A percentile compares a stretch with the other conserved stretches of the same genome.
Evolutionary conservation across 2,113 vertebrate genomes (phyloP).

Genomic region (Harpagus bidentatus): DNA sequence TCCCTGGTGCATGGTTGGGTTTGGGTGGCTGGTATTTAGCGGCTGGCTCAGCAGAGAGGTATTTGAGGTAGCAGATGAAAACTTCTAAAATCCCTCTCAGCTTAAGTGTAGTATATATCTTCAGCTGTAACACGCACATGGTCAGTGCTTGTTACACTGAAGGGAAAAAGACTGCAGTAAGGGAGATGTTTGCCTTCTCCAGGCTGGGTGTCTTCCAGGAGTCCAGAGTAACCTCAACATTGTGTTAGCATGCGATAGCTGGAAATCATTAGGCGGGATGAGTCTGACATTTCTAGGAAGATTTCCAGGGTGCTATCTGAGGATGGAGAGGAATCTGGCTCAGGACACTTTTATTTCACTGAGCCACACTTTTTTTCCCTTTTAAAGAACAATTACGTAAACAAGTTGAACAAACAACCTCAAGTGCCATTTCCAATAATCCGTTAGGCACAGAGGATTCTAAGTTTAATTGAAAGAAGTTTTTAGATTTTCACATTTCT

Average conservation of each 20-base stretch:
- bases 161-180: background rate
- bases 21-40: background rate
- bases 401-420: background rate
- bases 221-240: background rate
- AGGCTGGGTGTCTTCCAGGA: background rate
- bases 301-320: background rate
- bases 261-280: background rate
- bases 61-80: background rate
- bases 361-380: fast-evolving
- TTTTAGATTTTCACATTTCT: background rate
- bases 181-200: background rate
- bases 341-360: background rate
- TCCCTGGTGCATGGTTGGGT: background rate
- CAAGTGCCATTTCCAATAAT: background rate
- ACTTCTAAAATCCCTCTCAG: background rate
- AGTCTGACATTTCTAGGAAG: background rate
- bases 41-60: background rate
- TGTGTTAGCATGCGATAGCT: background rate
- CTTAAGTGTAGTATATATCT: background rate
- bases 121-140: background rate
- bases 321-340: background rate
- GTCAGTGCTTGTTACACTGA: background rate
- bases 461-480: background rate
- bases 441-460: background rate
- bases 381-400: background rate